phyloP scores from a whole-genome alignment of 1,140 invertebrate genomes.

The Drosophila cardini region DNA sequence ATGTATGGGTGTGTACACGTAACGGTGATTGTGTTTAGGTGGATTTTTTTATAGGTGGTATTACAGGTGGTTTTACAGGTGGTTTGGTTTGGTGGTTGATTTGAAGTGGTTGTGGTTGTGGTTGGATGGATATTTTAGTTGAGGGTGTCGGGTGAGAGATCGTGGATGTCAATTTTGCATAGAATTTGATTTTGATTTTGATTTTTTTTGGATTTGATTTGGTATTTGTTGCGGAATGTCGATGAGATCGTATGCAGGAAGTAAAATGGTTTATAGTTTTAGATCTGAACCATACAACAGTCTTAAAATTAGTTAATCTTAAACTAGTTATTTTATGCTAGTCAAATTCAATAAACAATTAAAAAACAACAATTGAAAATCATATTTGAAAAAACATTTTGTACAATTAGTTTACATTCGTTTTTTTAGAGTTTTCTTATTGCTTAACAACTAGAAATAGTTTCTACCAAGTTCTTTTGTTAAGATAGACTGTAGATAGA shows the following conservation, averaged over 20 bases:
- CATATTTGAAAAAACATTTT: slow-evolving; percentile 48
- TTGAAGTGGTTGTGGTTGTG: slow-evolving; percentile 30
- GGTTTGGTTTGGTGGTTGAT: slow-evolving; percentile 49
- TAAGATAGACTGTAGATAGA: slow-evolving; percentile 30
- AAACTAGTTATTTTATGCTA: slow-evolving; percentile 42
- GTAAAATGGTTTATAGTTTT: slow-evolving; percentile 56
- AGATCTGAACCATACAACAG: slow-evolving; percentile 49
- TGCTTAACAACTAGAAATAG: slow-evolving; percentile 66
- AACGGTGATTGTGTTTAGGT: slow-evolving; percentile 8
- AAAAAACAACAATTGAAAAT: slow-evolving; percentile 56
- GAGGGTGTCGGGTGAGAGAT: slow-evolving; percentile 38
- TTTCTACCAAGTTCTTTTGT: slow-evolving; percentile 44
- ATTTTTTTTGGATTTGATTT: slow-evolving; percentile 23
- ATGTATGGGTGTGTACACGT: slow-evolving; percentile 49
- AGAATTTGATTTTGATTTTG: slow-evolving; percentile 36
- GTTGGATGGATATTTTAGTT: slow-evolving; percentile 29
- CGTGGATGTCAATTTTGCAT: slow-evolving; percentile 52
- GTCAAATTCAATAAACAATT: slow-evolving; percentile 45
- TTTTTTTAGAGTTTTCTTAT: slow-evolving; percentile 39
- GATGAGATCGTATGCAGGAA: slow-evolving; percentile 49
- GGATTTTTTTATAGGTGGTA: slow-evolving; percentile 25
- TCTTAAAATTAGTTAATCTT: slow-evolving; percentile 43
- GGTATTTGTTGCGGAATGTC: slow-evolving; percentile 34
- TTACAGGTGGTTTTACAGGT: slow-evolving; percentile 22
- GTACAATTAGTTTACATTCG: slow-evolving; percentile 70